Conservation (phyloP, 2,113 vertebrate genomes). For the Lepidothrix coronata region DNA sequence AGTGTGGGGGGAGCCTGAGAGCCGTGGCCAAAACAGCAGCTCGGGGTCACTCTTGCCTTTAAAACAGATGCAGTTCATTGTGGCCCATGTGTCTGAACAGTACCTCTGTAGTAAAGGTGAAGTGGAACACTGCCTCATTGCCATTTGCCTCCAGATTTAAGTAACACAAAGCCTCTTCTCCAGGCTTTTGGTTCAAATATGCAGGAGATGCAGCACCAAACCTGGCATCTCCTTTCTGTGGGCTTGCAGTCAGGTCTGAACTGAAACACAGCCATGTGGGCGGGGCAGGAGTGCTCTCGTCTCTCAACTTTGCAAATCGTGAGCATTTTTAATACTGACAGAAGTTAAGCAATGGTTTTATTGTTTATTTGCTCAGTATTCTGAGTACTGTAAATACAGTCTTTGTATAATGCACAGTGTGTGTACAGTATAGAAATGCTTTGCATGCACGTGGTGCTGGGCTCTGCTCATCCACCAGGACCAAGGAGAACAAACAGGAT, state of each 20-base stretch:
- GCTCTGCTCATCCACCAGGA: not conserved
- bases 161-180: not conserved
- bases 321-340: slow-evolving; percentile 1
- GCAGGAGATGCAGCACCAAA: not conserved
- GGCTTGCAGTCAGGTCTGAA: not conserved
- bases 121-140: not conserved
- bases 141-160: not conserved
- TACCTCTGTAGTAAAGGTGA: not conserved
- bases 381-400: not conserved
- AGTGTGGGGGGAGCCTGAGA: not conserved
- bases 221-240: not conserved
- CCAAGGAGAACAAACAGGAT: slow-evolving; percentile 5
- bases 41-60: not conserved
- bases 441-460: not conserved
- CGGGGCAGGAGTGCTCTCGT: not conserved
- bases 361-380: not conserved
- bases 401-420: not conserved
- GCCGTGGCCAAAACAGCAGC: not conserved
- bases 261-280: not conserved
- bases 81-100: not conserved
- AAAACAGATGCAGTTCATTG: not conserved
- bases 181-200: not conserved
- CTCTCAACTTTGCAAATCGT: not conserved
- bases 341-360: not conserved
- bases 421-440: not conserved